Conservation (phyloP, 53 echinoderm and acorn worm genomes). For the Echinarachnius parma region DNA sequence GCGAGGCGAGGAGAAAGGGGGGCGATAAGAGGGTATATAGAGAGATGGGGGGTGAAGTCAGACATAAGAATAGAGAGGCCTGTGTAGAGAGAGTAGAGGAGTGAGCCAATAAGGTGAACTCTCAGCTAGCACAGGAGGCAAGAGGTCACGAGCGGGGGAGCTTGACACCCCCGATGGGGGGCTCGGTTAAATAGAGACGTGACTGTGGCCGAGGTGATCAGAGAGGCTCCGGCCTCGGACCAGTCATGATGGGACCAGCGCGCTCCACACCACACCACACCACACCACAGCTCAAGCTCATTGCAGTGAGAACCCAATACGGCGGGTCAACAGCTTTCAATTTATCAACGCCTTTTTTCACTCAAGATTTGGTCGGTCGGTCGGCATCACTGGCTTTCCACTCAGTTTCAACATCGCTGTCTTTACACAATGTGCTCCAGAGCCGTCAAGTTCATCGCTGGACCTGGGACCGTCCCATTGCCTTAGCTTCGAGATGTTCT, state of each 20-base stretch:
- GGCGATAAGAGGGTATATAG: background rate
- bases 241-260: conserved; percentile 11
- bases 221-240: conserved; percentile 28
- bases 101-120: background rate
- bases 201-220: conserved; percentile 16
- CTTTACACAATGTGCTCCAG: too few relatives aligned
- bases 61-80: background rate
- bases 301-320: too few relatives aligned
- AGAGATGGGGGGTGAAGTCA: background rate
- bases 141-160: conserved; percentile 12
- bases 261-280: background rate
- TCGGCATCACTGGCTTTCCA: too few relatives aligned
- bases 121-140: background rate
- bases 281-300: background rate
- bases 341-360: too few relatives aligned
- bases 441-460: too few relatives aligned
- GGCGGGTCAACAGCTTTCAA: too few relatives aligned
- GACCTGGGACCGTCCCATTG: too few relatives aligned
- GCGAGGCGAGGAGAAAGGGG: too few relatives aligned
- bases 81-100: background rate
- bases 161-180: conserved; percentile 45
- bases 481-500: too few relatives aligned
- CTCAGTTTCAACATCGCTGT: too few relatives aligned
- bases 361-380: too few relatives aligned
- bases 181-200: conserved; percentile 43